phyloP scores from a whole-genome alignment of 2,797 vertebrate species.

The Tamandua tetradactyla region DNA sequence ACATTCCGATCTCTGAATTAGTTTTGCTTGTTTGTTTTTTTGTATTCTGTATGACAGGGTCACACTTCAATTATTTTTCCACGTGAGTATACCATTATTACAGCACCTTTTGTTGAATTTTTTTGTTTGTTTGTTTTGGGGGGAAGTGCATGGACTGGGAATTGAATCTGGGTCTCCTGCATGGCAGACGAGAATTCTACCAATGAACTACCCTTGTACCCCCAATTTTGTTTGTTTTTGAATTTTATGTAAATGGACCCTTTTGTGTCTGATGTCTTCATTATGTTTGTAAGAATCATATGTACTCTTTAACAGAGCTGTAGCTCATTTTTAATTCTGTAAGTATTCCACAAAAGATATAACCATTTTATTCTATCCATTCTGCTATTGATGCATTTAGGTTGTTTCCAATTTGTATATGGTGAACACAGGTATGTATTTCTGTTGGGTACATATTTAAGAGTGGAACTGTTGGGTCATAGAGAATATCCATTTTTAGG shows the following conservation, averaged over 20 bases:
- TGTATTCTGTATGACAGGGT: too few relatives aligned
- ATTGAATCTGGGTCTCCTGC: too few relatives aligned
- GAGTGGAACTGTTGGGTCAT: neutral
- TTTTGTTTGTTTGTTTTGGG: too few relatives aligned
- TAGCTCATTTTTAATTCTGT: slow-evolving; percentile 3
- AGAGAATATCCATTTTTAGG: neutral
- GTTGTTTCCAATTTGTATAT: neutral
- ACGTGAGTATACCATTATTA: too few relatives aligned
- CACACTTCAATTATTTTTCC: too few relatives aligned
- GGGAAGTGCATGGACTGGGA: too few relatives aligned
- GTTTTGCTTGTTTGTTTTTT: too few relatives aligned
- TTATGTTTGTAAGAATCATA: neutral
- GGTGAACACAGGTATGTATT: neutral
- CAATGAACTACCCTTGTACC: too few relatives aligned
- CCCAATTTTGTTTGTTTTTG: too few relatives aligned
- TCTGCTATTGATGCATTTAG: neutral
- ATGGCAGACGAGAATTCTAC: too few relatives aligned
- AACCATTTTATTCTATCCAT: neutral
- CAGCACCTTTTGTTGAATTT: too few relatives aligned
- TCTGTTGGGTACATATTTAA: neutral
- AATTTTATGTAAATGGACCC: slow-evolving; percentile 7
- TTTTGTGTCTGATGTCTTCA: neutral
- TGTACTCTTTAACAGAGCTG: neutral
- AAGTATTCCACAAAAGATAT: neutral
- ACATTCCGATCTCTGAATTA: neutral